These are phyloP conservation scores for Chlorops oryzae DNA, from an alignment of 1,140 invertebrate species.

Conservation along the genomic window DNA sequence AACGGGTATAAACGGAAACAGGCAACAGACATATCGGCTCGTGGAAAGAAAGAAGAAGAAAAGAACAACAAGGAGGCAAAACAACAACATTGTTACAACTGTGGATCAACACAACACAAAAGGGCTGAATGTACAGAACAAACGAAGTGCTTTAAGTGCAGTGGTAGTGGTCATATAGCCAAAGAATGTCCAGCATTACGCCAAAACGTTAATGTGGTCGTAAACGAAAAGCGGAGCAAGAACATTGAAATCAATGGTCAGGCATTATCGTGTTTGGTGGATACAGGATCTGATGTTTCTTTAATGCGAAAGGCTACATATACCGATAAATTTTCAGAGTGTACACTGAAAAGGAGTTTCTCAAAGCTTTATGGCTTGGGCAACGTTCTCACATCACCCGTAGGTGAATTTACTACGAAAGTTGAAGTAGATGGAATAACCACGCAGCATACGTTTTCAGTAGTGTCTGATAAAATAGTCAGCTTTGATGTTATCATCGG, in stretches of 20 bases:
- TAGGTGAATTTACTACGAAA: not conserved
- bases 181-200: not conserved
- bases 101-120: conserved; percentile 2
- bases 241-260: not conserved
- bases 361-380: not conserved
- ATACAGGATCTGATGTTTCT: not conserved
- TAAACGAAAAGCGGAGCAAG: not conserved
- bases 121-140: not conserved
- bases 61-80: too few relatives aligned
- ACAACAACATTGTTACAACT: not conserved
- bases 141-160: not conserved
- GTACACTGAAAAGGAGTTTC: not conserved
- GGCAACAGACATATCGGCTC: too few relatives aligned
- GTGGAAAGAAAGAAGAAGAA: too few relatives aligned
- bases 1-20: too few relatives aligned
- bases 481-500: not conserved
- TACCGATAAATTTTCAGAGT: not conserved
- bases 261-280: not conserved
- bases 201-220: not conserved
- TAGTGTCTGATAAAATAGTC: not conserved
- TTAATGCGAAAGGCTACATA: not conserved
- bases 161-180: not conserved
- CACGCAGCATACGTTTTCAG: not conserved
- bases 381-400: not conserved
- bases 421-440: not conserved